phyloP scores from a whole-genome alignment of 1,140 invertebrate species.

The Limonius californicus region DNA sequence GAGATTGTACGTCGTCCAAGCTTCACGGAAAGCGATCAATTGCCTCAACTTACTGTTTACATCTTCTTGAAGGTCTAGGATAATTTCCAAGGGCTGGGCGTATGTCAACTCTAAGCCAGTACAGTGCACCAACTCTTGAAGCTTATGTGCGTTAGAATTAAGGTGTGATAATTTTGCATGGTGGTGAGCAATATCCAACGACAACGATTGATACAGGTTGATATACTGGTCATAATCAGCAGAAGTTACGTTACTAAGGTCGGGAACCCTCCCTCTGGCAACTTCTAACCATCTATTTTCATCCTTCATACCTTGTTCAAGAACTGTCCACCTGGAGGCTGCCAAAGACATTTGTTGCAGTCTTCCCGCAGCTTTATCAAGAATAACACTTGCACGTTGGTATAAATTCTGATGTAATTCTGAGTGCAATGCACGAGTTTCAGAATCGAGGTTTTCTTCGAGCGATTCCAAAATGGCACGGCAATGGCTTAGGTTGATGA shows the following conservation, averaged over 20 bases:
- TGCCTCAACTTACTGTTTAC: slow-evolving; percentile 66
- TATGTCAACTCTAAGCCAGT: slow-evolving; percentile 67
- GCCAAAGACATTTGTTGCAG: slow-evolving; percentile 78
- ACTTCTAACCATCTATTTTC: slow-evolving; percentile 77
- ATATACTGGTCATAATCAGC: slow-evolving; percentile 80
- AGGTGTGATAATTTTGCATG: slow-evolving; percentile 71
- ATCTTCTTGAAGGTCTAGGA: slow-evolving; percentile 67
- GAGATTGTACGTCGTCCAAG: slow-evolving; percentile 68
- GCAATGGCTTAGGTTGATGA: slow-evolving; percentile 81
- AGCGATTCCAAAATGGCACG: slow-evolving; percentile 77
- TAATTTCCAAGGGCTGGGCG: slow-evolving; percentile 62
- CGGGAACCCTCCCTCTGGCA: slow-evolving; percentile 74
- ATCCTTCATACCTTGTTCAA: slow-evolving; percentile 77
- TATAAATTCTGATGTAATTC: slow-evolving; percentile 73
- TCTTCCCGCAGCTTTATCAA: slow-evolving; percentile 73
- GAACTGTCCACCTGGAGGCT: slow-evolving; percentile 73
- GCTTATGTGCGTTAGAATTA: slow-evolving; percentile 63
- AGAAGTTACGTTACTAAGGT: slow-evolving; percentile 71
- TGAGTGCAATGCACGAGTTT: slow-evolving; percentile 69
- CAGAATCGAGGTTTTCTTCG: slow-evolving; percentile 75
- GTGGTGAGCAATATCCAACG: slow-evolving; percentile 71
- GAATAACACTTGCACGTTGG: slow-evolving; percentile 63
- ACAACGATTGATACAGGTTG: slow-evolving; percentile 74
- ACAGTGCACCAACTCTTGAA: slow-evolving; percentile 70
- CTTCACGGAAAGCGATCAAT: slow-evolving; percentile 68